Evolutionary conservation across 2,797 vertebrate genomes (phyloP).

Genomic region (Philypnodon macrostomus): DNA sequence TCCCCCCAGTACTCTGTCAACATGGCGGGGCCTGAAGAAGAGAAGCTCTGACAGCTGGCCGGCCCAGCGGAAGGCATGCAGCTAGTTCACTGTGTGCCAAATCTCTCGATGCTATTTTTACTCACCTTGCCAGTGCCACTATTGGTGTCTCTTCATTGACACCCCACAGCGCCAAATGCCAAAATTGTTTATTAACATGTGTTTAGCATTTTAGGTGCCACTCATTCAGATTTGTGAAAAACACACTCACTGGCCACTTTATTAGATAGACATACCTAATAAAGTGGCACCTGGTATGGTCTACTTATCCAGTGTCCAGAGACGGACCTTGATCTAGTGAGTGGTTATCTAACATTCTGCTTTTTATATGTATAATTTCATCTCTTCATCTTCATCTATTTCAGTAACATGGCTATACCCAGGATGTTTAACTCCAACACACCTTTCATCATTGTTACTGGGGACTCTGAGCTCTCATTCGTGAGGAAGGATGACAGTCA

Average conservation of each 20-base stretch:
- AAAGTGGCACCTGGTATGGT: no score
- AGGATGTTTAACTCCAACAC: conserved; percentile 59
- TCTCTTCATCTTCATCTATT: neutral
- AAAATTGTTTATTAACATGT: conserved; percentile 12
- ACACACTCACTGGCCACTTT: no score
- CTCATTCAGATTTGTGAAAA: neutral
- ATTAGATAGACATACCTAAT: no score
- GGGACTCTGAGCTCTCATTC: conserved; percentile 36
- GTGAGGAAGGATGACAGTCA: conserved; percentile 32
- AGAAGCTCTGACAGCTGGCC: conserved; percentile 74
- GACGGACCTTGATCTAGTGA: no score
- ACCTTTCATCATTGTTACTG: conserved; percentile 48
- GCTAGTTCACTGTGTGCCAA: conserved; percentile 40
- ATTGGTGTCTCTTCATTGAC: conserved; percentile 61
- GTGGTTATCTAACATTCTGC: no score
- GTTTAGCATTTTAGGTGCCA: conserved; percentile 1
- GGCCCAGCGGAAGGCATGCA: conserved; percentile 60
- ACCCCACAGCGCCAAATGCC: conserved; percentile 40
- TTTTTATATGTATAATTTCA: neutral
- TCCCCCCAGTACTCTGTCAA: conserved; percentile 50
- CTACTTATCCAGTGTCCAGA: no score
- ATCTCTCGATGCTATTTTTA: conserved; percentile 68
- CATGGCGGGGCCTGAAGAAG: conserved; percentile 48
- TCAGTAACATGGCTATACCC: conserved; percentile 63
- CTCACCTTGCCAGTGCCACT: conserved; percentile 25